Conservation (phyloP, 2,113 vertebrate species). For the Ramphastos sulfuratus region DNA sequence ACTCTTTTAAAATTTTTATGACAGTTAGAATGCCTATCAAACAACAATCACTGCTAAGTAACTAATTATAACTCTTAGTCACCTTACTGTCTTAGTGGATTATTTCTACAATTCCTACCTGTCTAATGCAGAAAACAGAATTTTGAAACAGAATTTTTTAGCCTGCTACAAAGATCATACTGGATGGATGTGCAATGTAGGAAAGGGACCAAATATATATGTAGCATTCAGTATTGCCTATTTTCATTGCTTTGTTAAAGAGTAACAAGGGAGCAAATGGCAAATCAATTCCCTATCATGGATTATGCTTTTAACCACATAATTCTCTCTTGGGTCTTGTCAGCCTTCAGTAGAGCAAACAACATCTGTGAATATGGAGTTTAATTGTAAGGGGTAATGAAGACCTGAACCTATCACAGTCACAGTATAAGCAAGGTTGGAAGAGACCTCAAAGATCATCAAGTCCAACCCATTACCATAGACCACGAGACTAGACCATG, state of each 20-base stretch:
- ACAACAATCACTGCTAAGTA: neutral
- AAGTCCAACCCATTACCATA: too few relatives aligned
- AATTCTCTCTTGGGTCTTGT: neutral
- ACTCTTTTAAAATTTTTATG: neutral
- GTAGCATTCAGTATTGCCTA: neutral
- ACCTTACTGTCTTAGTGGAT: neutral
- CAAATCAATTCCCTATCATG: neutral
- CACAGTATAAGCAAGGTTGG: too few relatives aligned
- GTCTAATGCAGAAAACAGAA: slow-evolving; percentile 45
- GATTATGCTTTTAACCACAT: neutral
- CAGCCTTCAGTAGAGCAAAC: neutral
- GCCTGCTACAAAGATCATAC: neutral
- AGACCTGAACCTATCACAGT: neutral
- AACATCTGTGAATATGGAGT: neutral
- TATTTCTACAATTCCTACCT: slow-evolving; percentile 48
- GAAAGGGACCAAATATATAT: neutral
- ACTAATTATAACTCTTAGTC: neutral
- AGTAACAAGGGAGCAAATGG: neutral
- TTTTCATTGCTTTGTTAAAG: neutral
- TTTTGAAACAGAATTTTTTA: slow-evolving; percentile 4
- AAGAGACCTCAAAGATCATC: too few relatives aligned
- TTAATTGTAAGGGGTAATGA: neutral
- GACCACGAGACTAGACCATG: too few relatives aligned
- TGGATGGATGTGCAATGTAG: neutral
- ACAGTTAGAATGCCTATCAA: neutral